phyloP scores from a whole-genome alignment of 2,113 vertebrate species.

The Colius striatus region DNA sequence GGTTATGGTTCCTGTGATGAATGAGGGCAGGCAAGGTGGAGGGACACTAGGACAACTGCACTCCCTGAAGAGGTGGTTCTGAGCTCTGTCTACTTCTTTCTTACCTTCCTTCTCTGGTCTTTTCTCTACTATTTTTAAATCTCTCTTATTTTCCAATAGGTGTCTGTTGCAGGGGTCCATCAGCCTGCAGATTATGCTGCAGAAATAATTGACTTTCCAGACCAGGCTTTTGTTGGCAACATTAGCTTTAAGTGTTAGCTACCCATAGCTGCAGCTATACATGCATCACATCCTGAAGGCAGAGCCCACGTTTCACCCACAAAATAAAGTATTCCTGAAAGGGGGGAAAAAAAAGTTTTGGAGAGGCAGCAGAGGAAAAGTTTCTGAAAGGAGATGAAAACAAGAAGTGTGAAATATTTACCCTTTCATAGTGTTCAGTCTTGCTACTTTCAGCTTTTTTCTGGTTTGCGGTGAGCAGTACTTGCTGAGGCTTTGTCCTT shows the following conservation, averaged over 20 bases:
- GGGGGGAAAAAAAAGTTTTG: background rate
- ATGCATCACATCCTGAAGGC: background rate
- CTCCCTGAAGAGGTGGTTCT: background rate
- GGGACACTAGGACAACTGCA: background rate
- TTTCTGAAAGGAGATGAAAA: background rate
- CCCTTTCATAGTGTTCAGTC: background rate
- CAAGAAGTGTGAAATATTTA: background rate
- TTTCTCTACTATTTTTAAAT: background rate
- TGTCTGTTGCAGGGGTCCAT: background rate
- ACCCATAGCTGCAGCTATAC: background rate
- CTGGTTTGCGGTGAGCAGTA: background rate
- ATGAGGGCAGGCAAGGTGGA: background rate
- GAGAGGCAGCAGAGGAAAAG: background rate
- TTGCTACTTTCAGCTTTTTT: background rate
- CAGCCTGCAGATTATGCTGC: background rate
- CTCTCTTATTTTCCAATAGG: background rate
- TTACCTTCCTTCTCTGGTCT: background rate
- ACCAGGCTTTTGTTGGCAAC: background rate
- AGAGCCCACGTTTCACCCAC: background rate
- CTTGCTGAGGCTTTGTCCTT: background rate
- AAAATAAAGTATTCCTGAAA: background rate
- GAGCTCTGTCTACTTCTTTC: background rate
- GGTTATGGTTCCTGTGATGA: background rate
- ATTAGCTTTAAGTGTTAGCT: background rate
- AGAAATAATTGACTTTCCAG: background rate